Evolutionary conservation across 2,888 invertebrate species (phyloP).

Genomic region (Hoplodrina blanda): DNA sequence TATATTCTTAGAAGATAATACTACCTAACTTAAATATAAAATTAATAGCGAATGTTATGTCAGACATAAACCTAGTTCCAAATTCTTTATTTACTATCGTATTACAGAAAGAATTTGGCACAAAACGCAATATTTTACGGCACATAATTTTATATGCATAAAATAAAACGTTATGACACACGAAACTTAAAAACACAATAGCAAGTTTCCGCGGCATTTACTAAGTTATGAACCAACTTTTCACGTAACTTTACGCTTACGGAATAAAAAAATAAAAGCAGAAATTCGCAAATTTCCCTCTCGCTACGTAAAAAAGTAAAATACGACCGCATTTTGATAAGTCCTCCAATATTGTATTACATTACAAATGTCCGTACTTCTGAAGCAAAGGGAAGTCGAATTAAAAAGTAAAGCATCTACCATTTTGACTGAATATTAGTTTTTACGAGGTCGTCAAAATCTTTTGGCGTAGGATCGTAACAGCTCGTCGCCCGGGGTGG

Average conservation of each 20-base stretch:
- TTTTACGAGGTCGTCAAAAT: conserved; percentile 50
- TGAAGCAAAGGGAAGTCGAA: conserved; percentile 40
- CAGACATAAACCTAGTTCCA: conserved; percentile 38
- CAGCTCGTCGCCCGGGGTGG: conserved; percentile 16
- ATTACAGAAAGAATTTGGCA: conserved; percentile 35
- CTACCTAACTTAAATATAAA: neutral
- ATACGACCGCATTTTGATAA: conserved; percentile 48
- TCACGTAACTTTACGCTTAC: conserved; percentile 24
- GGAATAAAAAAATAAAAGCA: conserved; percentile 27
- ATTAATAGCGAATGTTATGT: neutral
- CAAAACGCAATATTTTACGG: conserved; percentile 30
- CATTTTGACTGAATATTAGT: conserved; percentile 52
- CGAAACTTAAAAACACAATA: conserved; percentile 34
- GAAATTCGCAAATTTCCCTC: conserved; percentile 39
- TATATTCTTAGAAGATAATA: neutral
- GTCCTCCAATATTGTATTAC: conserved; percentile 51
- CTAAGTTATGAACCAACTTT: conserved; percentile 30
- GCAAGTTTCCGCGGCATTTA: conserved; percentile 22
- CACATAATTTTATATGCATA: conserved; percentile 37
- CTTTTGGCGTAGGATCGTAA: conserved; percentile 29
- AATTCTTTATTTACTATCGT: conserved; percentile 28
- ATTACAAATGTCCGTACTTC: conserved; percentile 44
- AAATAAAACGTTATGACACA: conserved; percentile 24
- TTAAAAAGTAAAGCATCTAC: conserved; percentile 49
- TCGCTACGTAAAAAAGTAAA: conserved; percentile 25